phyloP scores from a whole-genome alignment of 2,797 vertebrate genomes.

The Florisuga fusca region DNA sequence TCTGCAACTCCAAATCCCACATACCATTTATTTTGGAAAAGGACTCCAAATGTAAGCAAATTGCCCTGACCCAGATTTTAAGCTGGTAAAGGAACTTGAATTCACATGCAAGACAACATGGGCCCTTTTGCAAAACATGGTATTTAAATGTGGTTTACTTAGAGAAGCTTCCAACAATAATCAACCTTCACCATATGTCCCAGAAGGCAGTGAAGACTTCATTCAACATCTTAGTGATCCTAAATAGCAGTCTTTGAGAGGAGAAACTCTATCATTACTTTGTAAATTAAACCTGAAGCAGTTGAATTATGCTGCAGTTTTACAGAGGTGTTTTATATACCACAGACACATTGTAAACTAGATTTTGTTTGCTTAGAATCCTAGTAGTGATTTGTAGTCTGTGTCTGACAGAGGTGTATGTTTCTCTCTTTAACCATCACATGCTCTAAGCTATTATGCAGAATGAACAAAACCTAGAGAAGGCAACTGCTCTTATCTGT shows the following conservation, averaged over 20 bases:
- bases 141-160: constrained; percentile 38
- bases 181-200: neutral
- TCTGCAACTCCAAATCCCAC: constrained; percentile 32
- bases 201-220: constrained; percentile 2
- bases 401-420: constrained; percentile 35
- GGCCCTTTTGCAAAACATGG: constrained; percentile 17
- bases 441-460: constrained; percentile 61
- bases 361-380: constrained; percentile 51
- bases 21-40: constrained; percentile 49
- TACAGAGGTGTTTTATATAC: constrained; percentile 60
- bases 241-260: constrained; percentile 40
- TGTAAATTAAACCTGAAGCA: constrained; percentile 46
- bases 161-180: constrained; percentile 33
- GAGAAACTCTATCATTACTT: constrained; percentile 25
- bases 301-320: constrained; percentile 43
- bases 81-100: constrained; percentile 39
- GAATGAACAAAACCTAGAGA: constrained; percentile 65
- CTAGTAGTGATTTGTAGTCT: constrained; percentile 41
- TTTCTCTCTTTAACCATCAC: constrained; percentile 54
- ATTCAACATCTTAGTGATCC: constrained; percentile 8
- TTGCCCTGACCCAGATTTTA: constrained; percentile 62
- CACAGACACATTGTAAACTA: constrained; percentile 43
- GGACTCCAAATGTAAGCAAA: constrained; percentile 66
- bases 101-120: constrained; percentile 40
- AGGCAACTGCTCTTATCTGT: constrained; percentile 68